These are phyloP conservation scores for Azemiops feae DNA, from an alignment of 2,113 vertebrate species.

Conservation along the genomic window DNA sequence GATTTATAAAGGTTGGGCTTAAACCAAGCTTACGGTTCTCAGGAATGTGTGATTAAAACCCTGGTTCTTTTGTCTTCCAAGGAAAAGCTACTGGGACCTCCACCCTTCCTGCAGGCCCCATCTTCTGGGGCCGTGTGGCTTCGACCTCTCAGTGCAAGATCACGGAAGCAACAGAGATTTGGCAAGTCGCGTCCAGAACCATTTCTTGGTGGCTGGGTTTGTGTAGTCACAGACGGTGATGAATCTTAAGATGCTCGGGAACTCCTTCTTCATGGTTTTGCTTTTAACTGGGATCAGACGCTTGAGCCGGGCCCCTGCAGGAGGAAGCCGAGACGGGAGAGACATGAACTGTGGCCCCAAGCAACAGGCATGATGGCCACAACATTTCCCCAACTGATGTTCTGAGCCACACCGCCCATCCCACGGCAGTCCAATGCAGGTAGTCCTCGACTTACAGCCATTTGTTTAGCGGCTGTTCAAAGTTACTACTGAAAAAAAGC, in stretches of 20 bases:
- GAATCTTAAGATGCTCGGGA: slow-evolving; percentile 92
- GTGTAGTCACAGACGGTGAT: slow-evolving; percentile 96
- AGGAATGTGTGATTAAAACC: not conserved
- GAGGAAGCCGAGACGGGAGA: not conserved
- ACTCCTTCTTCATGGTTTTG: slow-evolving; percentile 86
- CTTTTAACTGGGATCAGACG: slow-evolving; percentile 92
- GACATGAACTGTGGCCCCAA: not conserved
- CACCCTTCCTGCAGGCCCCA: not conserved
- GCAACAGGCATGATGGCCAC: not conserved
- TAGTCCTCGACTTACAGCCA: not conserved
- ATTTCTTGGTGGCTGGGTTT: slow-evolving; percentile 84
- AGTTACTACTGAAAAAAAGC: not conserved
- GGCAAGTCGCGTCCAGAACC: slow-evolving; percentile 95
- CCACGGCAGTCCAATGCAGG: not conserved
- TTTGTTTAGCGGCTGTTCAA: not conserved
- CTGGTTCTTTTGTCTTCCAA: not conserved
- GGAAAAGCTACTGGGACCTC: not conserved
- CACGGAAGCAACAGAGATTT: slow-evolving; percentile 83
- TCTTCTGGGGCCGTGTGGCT: not conserved
- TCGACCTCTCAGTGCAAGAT: not conserved
- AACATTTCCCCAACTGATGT: not conserved
- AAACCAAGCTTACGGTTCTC: not conserved
- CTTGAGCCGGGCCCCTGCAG: slow-evolving; percentile 84
- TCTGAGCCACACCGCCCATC: not conserved
- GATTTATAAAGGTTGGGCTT: not conserved